Conservation (phyloP, 2,797 vertebrate genomes). For the Paramormyrops hopkinsi region DNA sequence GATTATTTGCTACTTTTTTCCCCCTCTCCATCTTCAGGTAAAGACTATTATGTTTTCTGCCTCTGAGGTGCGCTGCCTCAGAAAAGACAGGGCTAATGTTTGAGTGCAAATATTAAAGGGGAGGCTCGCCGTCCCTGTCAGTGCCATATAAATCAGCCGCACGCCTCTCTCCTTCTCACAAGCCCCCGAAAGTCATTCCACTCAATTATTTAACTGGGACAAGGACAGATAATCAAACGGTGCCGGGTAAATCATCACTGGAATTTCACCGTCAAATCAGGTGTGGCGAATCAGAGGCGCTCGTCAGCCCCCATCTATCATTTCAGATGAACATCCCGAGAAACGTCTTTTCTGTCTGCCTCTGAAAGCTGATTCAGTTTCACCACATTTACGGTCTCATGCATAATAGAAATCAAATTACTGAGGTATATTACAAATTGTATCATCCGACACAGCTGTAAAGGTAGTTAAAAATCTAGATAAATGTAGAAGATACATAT, state of each 20-base stretch:
- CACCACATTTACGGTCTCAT: constrained; percentile 17
- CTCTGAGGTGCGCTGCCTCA: neutral
- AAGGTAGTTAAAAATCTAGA: constrained; percentile 9
- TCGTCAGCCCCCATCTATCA: constrained; percentile 57
- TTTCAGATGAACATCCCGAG: constrained; percentile 49
- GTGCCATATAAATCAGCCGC: neutral
- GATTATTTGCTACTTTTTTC: constrained; percentile 40
- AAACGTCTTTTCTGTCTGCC: constrained; percentile 38
- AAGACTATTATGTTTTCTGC: neutral
- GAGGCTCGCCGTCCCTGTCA: neutral
- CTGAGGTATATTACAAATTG: constrained; percentile 21
- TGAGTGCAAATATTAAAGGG: constrained; percentile 1
- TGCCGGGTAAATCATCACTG: constrained; percentile 54
- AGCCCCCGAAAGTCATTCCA: constrained; percentile 29
- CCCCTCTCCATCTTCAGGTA: constrained; percentile 3
- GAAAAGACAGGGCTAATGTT: neutral
- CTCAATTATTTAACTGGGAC: constrained; percentile 41
- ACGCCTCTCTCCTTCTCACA: neutral
- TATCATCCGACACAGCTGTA: constrained; percentile 36
- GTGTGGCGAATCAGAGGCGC: constrained; percentile 58
- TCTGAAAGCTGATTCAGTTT: constrained; percentile 53
- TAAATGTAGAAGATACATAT: neutral
- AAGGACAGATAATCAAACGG: constrained; percentile 49
- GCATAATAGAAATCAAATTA: constrained; percentile 41
- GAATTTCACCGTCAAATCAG: constrained; percentile 64